These are phyloP conservation scores for Puntigrus tetrazona DNA, from an alignment of 2,113 vertebrate species.

Conservation along the genomic window DNA sequence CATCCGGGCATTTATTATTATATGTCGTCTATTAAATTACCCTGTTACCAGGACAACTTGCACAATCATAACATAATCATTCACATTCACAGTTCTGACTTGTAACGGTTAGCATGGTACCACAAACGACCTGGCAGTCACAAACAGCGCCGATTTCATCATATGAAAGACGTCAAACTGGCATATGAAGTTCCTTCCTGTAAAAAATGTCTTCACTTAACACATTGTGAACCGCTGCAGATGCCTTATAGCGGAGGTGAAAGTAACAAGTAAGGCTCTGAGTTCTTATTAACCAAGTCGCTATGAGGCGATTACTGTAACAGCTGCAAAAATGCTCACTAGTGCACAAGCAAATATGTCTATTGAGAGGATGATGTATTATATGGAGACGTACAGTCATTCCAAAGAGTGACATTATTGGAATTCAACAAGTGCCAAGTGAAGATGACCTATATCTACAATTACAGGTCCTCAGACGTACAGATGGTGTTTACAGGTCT, in stretches of 20 bases:
- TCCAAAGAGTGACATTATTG: not conserved
- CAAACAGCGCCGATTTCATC: not conserved
- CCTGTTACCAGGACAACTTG: not conserved
- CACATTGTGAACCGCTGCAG: not conserved
- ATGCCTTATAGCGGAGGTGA: not conserved
- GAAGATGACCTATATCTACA: constrained; percentile 70
- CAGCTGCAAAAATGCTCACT: constrained; percentile 37
- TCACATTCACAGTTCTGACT: constrained; percentile 3
- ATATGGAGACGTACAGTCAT: constrained; percentile 4
- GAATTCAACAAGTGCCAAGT: constrained; percentile 41
- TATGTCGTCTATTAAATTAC: not conserved
- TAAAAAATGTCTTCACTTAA: constrained; percentile 13
- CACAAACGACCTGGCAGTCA: not conserved
- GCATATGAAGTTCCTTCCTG: constrained; percentile 38
- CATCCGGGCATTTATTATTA: not conserved
- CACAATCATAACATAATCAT: constrained; percentile 18
- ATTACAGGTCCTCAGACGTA: constrained; percentile 42
- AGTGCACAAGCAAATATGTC: constrained; percentile 6
- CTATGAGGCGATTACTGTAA: constrained; percentile 21
- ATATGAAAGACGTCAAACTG: constrained; percentile 44
- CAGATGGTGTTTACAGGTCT: constrained; percentile 66
- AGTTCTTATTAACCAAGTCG: not conserved
- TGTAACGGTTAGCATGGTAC: not conserved
- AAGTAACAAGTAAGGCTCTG: not conserved
- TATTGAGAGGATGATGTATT: constrained; percentile 20